Base-by-base conservation (phyloP, 53 echinoderm and acorn worm species). In the Antedon mediterranea region DNA sequence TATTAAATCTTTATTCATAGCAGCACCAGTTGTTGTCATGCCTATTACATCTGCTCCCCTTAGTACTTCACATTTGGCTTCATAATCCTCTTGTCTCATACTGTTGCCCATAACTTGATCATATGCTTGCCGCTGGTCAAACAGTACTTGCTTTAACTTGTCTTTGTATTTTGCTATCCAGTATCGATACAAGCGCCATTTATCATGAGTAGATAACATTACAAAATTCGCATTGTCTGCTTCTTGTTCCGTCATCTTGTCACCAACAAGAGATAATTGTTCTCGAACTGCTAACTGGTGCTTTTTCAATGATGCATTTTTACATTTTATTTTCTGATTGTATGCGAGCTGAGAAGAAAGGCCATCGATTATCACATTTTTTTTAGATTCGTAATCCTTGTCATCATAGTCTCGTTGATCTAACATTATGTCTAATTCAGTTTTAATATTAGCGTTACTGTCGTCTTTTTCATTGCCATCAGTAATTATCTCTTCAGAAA, bases 131-230 rank as follows among this genome's bases (percentile, higher is more conserved):
- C 87, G 84, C 18, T 85, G 33, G 3, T 74, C 72, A n/a, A 74
- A 37, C 13, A 97, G 75, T 6, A 29, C 72, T 34, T 29, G 74
- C 23, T 75, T 73, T 34, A 82, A 77, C 15, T 29, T 28, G 5
- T 79, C 57, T 18, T 26, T 28, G 78, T 86, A 86, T 20, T 29
- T 33, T 6, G 41, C 27, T 26, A 89, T 72, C 97, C 97, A 97
- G 76, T 88, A 87, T 34, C 97, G 81, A 43, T 97, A 97, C 20
- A 97, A 80, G 28, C 85, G 79, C 92, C 97, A 97, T 75, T 85
- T 72, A 43, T 81, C 43, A 41, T 83, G 31, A 77, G 34, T 75
- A 42, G 78, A 32, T 34, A 92, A 72, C 27, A 79, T 75, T 89
- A n/a, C n/a, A n/a, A n/a, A n/a, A n/a, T n/a, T n/a, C 92, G 89